Conservation (phyloP, 2,888 invertebrate species). For the Atethmia centrago region DNA sequence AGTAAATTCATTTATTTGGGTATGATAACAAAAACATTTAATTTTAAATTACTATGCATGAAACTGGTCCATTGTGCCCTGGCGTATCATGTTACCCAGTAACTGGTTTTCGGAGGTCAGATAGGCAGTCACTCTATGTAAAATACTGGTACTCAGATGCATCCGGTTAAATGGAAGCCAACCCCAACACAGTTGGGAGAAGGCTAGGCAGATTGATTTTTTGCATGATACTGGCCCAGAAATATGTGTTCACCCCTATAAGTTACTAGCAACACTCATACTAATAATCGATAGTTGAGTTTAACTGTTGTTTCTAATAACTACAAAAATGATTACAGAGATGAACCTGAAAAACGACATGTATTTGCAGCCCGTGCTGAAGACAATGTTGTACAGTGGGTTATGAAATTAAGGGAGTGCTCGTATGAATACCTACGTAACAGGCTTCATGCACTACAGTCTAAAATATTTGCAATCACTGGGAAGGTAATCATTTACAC, state of each 20-base stretch:
- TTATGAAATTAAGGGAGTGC: slow-evolving; percentile 92
- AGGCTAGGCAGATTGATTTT: too few species aligned
- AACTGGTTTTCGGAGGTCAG: too few species aligned
- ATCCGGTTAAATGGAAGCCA: too few species aligned
- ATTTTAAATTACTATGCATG: neutral
- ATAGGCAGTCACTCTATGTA: too few species aligned
- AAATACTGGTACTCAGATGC: too few species aligned
- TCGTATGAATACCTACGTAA: slow-evolving; percentile 94
- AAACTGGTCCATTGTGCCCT: neutral
- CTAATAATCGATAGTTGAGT: neutral
- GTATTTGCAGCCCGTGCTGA: slow-evolving; percentile 93
- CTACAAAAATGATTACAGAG: slow-evolving; percentile 73
- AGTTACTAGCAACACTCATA: neutral
- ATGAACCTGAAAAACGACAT: slow-evolving; percentile 93
- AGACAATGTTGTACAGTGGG: slow-evolving; percentile 93
- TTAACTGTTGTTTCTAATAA: neutral
- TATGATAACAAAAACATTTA: neutral
- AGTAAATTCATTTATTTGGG: slow-evolving; percentile 68
- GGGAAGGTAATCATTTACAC: slow-evolving; percentile 88
- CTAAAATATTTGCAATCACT: slow-evolving; percentile 92
- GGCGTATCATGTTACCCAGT: too few species aligned
- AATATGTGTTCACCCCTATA: neutral
- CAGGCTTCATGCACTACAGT: slow-evolving; percentile 92
- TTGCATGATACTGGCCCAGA: neutral
- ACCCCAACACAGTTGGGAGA: too few species aligned